Conservation (phyloP, 2,888 invertebrate species). For the Doris montereyensis region DNA sequence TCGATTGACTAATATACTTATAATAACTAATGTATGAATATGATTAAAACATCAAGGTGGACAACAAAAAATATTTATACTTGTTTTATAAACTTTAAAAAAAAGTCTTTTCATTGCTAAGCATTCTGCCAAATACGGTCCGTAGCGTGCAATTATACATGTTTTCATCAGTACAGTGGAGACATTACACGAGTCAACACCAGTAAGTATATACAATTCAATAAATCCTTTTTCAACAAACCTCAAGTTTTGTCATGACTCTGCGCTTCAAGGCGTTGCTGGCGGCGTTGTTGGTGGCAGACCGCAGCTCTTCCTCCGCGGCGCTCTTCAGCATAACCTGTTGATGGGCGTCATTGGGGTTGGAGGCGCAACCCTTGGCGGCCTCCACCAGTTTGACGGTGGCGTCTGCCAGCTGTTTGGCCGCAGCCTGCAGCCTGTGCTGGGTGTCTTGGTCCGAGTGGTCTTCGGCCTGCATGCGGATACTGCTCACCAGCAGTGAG, state of each 20-base stretch:
- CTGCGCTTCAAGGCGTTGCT: slow-evolving; percentile 84
- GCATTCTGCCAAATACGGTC: no score
- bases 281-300: slow-evolving; percentile 88
- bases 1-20: no score
- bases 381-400: slow-evolving; percentile 98
- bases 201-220: no score
- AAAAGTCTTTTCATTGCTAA: no score
- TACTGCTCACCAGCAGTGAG: slow-evolving; percentile 92
- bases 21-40: no score
- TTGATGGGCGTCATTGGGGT: slow-evolving; percentile 85
- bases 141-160: no score
- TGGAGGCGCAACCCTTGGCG: slow-evolving; percentile 79
- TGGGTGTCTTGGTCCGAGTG: slow-evolving; percentile 91
- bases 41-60: no score
- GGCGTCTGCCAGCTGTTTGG: slow-evolving; percentile 93
- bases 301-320: slow-evolving; percentile 93
- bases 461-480: slow-evolving; percentile 93
- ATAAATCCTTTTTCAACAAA: slow-evolving; percentile 49
- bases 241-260: slow-evolving; percentile 79
- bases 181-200: no score
- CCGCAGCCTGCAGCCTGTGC: slow-evolving; percentile 91
- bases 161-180: no score
- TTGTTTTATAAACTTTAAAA: no score
- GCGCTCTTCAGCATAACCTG: slow-evolving; percentile 89
- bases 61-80: no score